Percentiles rank a stretch among this genome's conserved stretches.
Conservation (phyloP, 2,888 invertebrate species). For the Drosophila emarginata region DNA sequence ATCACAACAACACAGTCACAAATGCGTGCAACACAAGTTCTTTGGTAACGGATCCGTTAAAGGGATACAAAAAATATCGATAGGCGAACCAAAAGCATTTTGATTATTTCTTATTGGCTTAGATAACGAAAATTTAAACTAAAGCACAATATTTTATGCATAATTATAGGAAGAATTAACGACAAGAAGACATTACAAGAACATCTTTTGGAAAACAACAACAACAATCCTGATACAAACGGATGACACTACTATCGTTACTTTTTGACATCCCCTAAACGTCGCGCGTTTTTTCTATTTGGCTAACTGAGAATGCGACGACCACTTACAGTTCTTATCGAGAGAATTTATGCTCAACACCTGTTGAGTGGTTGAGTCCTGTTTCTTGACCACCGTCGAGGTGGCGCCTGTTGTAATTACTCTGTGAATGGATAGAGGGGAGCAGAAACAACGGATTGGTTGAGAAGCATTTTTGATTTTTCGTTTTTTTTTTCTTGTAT, state of each 20-base stretch:
- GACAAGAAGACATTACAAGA: neutral
- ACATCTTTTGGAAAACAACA: neutral
- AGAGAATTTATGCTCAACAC: constrained; percentile 82
- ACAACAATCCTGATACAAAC: constrained; percentile 3
- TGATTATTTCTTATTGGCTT: neutral
- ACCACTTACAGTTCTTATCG: constrained; percentile 83
- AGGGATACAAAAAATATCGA: constrained; percentile 1
- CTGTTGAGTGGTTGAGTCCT: constrained; percentile 80
- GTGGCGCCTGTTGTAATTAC: constrained; percentile 81
- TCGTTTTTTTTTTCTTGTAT: too few species aligned
- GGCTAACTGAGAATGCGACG: constrained; percentile 10
- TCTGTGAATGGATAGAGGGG: constrained; percentile 67
- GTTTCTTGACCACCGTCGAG: constrained; percentile 81
- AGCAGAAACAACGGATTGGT: constrained; percentile 46
- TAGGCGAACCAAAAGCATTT: constrained; percentile 1
- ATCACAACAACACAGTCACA: constrained; percentile 61
- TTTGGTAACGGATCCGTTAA: neutral
- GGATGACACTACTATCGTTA: neutral
- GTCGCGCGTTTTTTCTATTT: neutral
- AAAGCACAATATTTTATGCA: too few species aligned
- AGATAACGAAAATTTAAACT: too few species aligned
- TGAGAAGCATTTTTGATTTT: constrained; percentile 35
- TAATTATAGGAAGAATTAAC: neutral
- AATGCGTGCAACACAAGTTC: constrained; percentile 73
- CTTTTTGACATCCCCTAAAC: constrained; percentile 6